Conservation (phyloP, 2,888 invertebrate genomes). For the Rotaria macrura region DNA sequence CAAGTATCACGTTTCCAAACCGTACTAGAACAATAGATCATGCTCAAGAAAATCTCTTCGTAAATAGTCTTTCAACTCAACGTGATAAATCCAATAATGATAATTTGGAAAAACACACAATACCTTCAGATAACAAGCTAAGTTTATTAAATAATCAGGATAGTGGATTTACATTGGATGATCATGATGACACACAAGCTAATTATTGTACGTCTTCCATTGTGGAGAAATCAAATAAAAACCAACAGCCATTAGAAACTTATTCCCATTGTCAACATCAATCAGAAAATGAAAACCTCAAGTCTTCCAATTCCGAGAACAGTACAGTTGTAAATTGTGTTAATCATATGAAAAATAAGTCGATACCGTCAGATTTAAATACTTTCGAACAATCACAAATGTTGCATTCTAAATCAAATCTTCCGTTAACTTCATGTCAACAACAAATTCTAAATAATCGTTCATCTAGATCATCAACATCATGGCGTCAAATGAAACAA, state of each 20-base stretch:
- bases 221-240: not conserved
- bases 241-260: not conserved
- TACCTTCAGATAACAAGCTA: not conserved
- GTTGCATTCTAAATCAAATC: not conserved
- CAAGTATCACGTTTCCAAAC: not conserved
- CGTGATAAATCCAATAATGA: not conserved
- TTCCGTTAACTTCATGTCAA: not conserved
- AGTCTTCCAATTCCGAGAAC: not conserved
- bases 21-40: not conserved
- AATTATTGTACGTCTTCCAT: not conserved
- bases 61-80: not conserved
- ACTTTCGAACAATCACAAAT: not conserved
- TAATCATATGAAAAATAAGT: not conserved
- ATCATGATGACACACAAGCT: not conserved
- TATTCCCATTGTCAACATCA: not conserved
- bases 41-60: not conserved
- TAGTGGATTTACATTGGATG: not conserved
- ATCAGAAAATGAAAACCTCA: not conserved
- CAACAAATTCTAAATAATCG: not conserved
- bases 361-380: not conserved
- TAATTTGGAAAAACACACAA: not conserved
- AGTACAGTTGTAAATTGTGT: not conserved
- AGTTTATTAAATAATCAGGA: not conserved
- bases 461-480: constrained; percentile 3
- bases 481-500: constrained; percentile 10